Evolutionary conservation across 1,140 invertebrate species (phyloP).

Genomic region (Drosophila novamexicana): DNA sequence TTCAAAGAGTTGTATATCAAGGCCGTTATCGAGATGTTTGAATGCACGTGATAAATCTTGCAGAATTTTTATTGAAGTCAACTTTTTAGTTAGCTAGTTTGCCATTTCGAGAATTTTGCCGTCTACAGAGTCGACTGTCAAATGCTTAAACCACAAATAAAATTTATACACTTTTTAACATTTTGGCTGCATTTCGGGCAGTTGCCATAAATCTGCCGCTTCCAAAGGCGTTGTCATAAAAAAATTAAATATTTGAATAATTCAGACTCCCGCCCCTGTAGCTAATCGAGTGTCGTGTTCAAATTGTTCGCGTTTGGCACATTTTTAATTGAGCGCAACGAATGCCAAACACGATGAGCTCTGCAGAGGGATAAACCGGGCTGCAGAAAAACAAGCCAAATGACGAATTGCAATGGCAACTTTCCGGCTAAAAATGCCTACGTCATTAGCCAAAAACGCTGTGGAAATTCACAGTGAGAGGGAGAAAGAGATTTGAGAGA

Average conservation of each 20-base stretch:
- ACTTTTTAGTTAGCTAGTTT: slow-evolving; percentile 19
- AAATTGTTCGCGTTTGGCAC: slow-evolving; percentile 67
- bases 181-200: slow-evolving; percentile 29
- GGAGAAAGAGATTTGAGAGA: slow-evolving; percentile 1
- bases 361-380: slow-evolving; percentile 17
- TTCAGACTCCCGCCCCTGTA: slow-evolving; percentile 19
- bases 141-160: slow-evolving; percentile 58
- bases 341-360: slow-evolving; percentile 57
- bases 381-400: slow-evolving; percentile 46
- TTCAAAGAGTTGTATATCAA: not conserved
- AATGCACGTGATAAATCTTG: slow-evolving; percentile 29
- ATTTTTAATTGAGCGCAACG: slow-evolving; percentile 68
- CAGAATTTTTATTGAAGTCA: not conserved
- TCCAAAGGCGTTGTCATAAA: slow-evolving; percentile 47
- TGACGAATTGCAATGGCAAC: slow-evolving; percentile 60
- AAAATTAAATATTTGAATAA: slow-evolving; percentile 47
- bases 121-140: slow-evolving; percentile 62
- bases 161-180: slow-evolving; percentile 73
- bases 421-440: slow-evolving; percentile 60
- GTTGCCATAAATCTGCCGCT: slow-evolving; percentile 56
- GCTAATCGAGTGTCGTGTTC: slow-evolving; percentile 70
- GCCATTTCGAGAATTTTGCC: slow-evolving; percentile 11
- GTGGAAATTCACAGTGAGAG: slow-evolving; percentile 44
- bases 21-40: not conserved
- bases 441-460: slow-evolving; percentile 58